Evolutionary conservation across 2,888 invertebrate species (phyloP).

Genomic region (Cryptocheilus praepositus): DNA sequence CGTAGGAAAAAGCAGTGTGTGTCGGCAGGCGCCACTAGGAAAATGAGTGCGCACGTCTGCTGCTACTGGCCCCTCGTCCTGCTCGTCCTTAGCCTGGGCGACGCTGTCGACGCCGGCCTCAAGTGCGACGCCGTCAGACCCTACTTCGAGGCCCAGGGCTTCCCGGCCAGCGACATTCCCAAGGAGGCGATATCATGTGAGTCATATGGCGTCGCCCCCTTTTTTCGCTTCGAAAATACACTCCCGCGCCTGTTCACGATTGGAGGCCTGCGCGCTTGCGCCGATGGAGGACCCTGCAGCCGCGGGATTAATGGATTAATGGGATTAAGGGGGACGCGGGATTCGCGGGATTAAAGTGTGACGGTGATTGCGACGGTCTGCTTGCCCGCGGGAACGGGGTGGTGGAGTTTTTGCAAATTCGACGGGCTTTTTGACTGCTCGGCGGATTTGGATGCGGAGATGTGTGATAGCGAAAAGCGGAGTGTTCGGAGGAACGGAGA

Average conservation of each 20-base stretch:
- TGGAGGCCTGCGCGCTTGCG: too few species aligned
- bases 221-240: background rate
- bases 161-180: constrained; percentile 76
- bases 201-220: constrained; percentile 50
- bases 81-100: constrained; percentile 59
- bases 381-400: too few species aligned
- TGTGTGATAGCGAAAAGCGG: too few species aligned
- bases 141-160: constrained; percentile 76
- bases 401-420: too few species aligned
- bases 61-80: constrained; percentile 55
- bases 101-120: constrained; percentile 60
- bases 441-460: too few species aligned
- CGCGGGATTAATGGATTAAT: too few species aligned
- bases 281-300: too few species aligned
- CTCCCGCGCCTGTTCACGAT: background rate
- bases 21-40: constrained; percentile 6
- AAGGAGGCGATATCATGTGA: constrained; percentile 77
- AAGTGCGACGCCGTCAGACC: constrained; percentile 76
- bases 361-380: too few species aligned
- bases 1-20: constrained; percentile 34
- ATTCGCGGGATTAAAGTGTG: too few species aligned
- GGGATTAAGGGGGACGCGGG: too few species aligned
- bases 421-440: too few species aligned
- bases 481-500: too few species aligned
- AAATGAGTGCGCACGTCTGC: constrained; percentile 58